These are phyloP conservation scores for Phasia obesa DNA, from an alignment of 2,888 invertebrate genomes.

Conservation along the genomic window DNA sequence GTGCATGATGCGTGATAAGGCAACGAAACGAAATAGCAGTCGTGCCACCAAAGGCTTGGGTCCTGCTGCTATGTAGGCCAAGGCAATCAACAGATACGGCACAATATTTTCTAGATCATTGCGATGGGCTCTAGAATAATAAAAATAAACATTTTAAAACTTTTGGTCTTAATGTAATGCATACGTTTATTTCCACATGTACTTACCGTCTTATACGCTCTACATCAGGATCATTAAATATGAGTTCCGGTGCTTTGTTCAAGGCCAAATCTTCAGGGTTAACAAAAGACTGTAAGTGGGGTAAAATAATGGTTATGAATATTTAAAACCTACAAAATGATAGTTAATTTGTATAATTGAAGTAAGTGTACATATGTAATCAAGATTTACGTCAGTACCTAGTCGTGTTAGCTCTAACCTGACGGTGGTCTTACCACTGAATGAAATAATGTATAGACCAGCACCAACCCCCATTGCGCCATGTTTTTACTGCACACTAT, in stretches of 20 bases:
- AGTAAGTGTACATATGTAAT: no score
- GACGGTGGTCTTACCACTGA: no score
- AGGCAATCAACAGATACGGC: slow-evolving; percentile 84
- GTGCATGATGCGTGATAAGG: slow-evolving; percentile 84
- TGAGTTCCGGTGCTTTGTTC: slow-evolving; percentile 75
- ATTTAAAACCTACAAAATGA: neutral
- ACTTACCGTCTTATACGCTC: slow-evolving; percentile 83
- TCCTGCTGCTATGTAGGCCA: slow-evolving; percentile 84
- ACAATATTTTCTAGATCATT: slow-evolving; percentile 88
- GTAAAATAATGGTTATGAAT: neutral
- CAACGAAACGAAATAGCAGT: slow-evolving; percentile 84
- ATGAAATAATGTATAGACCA: no score
- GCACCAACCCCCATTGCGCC: no score
- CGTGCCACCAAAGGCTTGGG: slow-evolving; percentile 84
- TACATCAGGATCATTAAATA: slow-evolving; percentile 82
- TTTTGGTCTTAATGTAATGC: neutral
- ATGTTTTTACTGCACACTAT: no score
- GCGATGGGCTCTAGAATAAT: slow-evolving; percentile 85
- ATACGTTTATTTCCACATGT: neutral
- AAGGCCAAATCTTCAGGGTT: slow-evolving; percentile 82
- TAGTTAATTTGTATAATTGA: neutral
- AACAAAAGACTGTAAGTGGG: slow-evolving; percentile 79
- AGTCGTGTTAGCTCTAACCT: no score
- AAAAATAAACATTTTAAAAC: neutral
- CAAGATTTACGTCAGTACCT: no score